Evolutionary conservation across 2,113 vertebrate species (phyloP).

Genomic region (Elanoides forficatus): DNA sequence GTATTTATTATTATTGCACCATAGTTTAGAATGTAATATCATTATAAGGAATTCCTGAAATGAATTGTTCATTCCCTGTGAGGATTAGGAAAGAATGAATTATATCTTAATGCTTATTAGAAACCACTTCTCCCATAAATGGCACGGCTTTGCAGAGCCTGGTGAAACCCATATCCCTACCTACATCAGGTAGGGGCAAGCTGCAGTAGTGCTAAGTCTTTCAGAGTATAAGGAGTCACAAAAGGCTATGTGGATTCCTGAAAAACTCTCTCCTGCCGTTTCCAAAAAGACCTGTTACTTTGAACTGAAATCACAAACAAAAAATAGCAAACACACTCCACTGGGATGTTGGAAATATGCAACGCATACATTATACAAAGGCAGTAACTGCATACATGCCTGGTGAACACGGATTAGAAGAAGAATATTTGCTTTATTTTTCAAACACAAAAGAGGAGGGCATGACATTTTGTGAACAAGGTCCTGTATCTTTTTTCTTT

Average conservation of each 20-base stretch:
- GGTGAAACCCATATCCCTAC: background rate
- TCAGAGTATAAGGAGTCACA: background rate
- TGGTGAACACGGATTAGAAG: background rate
- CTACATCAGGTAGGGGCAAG: background rate
- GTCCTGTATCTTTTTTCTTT: background rate
- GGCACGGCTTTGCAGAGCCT: background rate
- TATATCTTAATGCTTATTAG: background rate
- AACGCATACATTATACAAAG: background rate
- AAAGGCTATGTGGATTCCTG: background rate
- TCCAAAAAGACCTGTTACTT: background rate
- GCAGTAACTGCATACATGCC: background rate
- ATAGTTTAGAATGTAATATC: background rate
- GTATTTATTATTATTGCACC: background rate
- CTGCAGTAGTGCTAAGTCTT: background rate
- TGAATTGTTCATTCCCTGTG: background rate
- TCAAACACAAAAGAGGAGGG: background rate
- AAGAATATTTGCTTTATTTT: constrained; percentile 21
- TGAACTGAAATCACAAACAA: background rate
- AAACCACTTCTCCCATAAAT: background rate
- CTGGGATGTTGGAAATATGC: background rate
- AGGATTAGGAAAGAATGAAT: background rate
- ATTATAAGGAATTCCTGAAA: background rate
- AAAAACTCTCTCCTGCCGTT: background rate
- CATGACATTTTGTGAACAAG: background rate
- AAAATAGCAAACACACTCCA: background rate